Evolutionary conservation across 2,888 invertebrate species (phyloP), one percentile per base, ranked within the genome.

Genomic region (Dolomedes plantarius): DNA sequence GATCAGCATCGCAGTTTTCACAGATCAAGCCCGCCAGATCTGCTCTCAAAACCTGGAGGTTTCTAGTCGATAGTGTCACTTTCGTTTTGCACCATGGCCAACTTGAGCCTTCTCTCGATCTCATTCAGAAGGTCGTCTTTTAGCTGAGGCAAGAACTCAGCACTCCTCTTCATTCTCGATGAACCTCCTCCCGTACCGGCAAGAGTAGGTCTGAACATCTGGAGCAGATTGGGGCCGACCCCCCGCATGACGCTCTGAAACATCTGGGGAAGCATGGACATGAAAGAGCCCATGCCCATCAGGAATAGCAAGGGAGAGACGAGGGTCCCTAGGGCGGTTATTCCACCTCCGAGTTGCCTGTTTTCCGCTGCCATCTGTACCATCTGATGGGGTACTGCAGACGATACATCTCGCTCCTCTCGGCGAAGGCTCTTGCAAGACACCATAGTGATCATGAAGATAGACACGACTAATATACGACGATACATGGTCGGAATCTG

Each of bases 211-310:
- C n/a, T n/a, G 31, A 86, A 86, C 16, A 75, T 68, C 67, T 77
- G 75, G 62, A 86, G 76, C 1, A 86, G 72, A 19, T 86, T 86
- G 3, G 80, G 62, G 1, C 86, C 86, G 13, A 86, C 86, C 1
- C 86, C 86, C 27, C 75, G 75, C 23, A 86, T 36, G 0, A 86
- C 80, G 1, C 75, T 74, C 39, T 86, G 86, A 76, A 86, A 86
- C 80, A 86, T 79, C 36, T 80, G 79, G 1, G 86, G 86, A 0
- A 86, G 71, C 86, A 86, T 86, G 16, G 86, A 86, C 27, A 86
- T 71, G 68, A 86, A 86, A 6, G 86, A 86, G 0, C 77, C 77
- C 77, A 86, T 78, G 5, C 86, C 86, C 86, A 86, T 86, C 1
- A 86, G 80, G 50, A 86, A 86, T 9, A 86, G 76, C 11, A 86